phyloP scores from a whole-genome alignment of 1,140 invertebrate species.

The Zaprionus africanus region DNA sequence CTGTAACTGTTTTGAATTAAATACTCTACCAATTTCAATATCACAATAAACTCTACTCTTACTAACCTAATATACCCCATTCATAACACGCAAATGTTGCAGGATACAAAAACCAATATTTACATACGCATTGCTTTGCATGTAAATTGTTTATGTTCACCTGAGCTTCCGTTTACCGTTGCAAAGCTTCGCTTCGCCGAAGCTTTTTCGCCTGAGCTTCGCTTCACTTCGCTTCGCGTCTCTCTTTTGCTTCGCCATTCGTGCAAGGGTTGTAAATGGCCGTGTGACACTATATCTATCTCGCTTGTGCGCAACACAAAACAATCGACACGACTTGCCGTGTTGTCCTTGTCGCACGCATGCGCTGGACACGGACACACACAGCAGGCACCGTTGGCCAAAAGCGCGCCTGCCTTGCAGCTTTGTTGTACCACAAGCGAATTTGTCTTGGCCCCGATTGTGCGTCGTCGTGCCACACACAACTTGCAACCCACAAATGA shows the following conservation, averaged over 20 bases:
- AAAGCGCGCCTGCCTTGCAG: conserved; percentile 2
- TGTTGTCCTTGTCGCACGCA: conserved; percentile 44
- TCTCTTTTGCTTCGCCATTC: conserved; percentile 18
- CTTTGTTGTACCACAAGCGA: conserved; percentile 76
- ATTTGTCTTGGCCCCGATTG: conserved; percentile 76
- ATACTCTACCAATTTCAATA: too few relatives aligned
- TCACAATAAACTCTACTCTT: too few relatives aligned
- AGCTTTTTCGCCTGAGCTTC: too few relatives aligned
- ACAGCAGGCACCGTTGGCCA: background rate
- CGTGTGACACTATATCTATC: conserved; percentile 23
- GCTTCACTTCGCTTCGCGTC: too few relatives aligned
- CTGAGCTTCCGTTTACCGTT: conserved; percentile 2
- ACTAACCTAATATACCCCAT: background rate
- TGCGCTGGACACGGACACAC: background rate
- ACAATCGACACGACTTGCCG: background rate
- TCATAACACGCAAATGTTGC: background rate
- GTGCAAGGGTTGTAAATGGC: conserved; percentile 45
- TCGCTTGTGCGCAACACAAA: conserved; percentile 2
- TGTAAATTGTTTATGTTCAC: conserved; percentile 13
- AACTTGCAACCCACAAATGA: conserved; percentile 21
- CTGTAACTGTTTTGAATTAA: too few relatives aligned
- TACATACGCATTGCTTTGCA: conserved; percentile 1
- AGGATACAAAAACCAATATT: conserved; percentile 16
- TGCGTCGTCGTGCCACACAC: background rate
- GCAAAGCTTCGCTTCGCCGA: conserved; percentile 11